Evolutionary conservation across 2,888 invertebrate species (phyloP).

Genomic region (Drymonia ruficornis): DNA sequence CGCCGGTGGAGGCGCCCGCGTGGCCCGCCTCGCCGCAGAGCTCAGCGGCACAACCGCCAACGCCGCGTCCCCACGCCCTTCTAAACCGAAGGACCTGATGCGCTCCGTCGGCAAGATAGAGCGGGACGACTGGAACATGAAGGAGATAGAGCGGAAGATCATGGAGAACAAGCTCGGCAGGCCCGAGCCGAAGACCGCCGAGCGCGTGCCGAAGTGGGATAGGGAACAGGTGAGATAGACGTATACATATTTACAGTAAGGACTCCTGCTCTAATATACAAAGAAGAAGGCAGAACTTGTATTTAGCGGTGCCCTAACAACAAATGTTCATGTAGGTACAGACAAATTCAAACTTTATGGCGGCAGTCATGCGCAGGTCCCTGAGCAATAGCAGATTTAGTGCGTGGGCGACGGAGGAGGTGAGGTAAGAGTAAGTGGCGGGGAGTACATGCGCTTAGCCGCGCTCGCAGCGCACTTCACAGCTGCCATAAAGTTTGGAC

Average conservation of each 20-base stretch:
- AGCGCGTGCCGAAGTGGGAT: constrained; percentile 96
- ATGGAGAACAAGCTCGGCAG: constrained; percentile 89
- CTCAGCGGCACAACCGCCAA: constrained; percentile 86
- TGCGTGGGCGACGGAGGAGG: too few species aligned
- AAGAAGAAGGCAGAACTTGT: too few species aligned
- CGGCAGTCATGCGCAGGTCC: too few species aligned
- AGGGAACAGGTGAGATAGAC: constrained; percentile 87
- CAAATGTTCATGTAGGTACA: too few species aligned
- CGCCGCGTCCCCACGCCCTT: constrained; percentile 82
- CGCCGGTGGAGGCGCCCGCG: constrained; percentile 64
- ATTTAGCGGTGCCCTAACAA: too few species aligned
- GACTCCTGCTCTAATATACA: background rate
- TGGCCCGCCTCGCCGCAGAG: constrained; percentile 87
- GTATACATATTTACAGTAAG: background rate
- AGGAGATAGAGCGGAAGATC: constrained; percentile 95
- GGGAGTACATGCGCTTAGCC: too few species aligned
- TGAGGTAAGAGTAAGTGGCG: too few species aligned
- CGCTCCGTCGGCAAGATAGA: constrained; percentile 96
- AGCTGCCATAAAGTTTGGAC: too few species aligned
- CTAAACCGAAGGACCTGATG: constrained; percentile 93
- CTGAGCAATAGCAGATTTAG: too few species aligned
- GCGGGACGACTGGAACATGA: constrained; percentile 95
- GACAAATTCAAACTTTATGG: too few species aligned
- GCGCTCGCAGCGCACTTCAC: too few species aligned
- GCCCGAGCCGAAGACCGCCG: constrained; percentile 85